Percentiles rank a stretch among this genome's conserved stretches.
These are phyloP conservation scores for Pollenia labialis DNA, from an alignment of 2,888 invertebrate species.

Conservation along the genomic window DNA sequence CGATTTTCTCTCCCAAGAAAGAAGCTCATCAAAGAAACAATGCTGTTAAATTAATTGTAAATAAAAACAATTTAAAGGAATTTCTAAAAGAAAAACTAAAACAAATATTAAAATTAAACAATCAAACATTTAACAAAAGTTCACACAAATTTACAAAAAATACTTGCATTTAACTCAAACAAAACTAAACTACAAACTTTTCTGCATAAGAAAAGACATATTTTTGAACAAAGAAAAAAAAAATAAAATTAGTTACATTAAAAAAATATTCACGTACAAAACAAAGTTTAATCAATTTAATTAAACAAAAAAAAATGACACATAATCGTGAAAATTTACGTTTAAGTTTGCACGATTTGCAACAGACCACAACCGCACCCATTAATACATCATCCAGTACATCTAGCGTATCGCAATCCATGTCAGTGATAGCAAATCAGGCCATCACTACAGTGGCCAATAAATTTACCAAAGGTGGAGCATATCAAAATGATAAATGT, in stretches of 20 bases:
- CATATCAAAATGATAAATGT: slow-evolving; percentile 82
- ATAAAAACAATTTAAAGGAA: slow-evolving; percentile 49
- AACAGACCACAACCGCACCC: slow-evolving; percentile 77
- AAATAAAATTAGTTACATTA: slow-evolving; percentile 15
- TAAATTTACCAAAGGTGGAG: slow-evolving; percentile 76
- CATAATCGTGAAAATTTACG: slow-evolving; percentile 83
- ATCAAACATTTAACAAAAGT: slow-evolving; percentile 48
- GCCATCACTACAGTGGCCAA: slow-evolving; percentile 78
- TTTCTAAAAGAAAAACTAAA: slow-evolving; percentile 19
- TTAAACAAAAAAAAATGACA: slow-evolving; percentile 77
- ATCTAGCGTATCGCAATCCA: slow-evolving; percentile 79
- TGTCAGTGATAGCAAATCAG: slow-evolving; percentile 79
- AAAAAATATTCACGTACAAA: slow-evolving; percentile 14
- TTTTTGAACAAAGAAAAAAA: neutral
- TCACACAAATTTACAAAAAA: slow-evolving; percentile 3
- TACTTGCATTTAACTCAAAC: slow-evolving; percentile 28
- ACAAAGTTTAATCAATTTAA: neutral
- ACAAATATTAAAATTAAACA: slow-evolving; percentile 53
- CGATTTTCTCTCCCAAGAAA: slow-evolving; percentile 35
- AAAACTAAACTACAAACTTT: slow-evolving; percentile 31
- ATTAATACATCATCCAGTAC: slow-evolving; percentile 76
- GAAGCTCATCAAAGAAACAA: slow-evolving; percentile 77
- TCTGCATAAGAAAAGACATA: slow-evolving; percentile 14
- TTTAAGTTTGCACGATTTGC: slow-evolving; percentile 82
- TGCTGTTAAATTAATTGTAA: slow-evolving; percentile 75